A percentile compares a stretch with the other conserved stretches of the same genome.
Conservation (phyloP, 2,113 vertebrate species). For the Dicentrarchus labrax region DNA sequence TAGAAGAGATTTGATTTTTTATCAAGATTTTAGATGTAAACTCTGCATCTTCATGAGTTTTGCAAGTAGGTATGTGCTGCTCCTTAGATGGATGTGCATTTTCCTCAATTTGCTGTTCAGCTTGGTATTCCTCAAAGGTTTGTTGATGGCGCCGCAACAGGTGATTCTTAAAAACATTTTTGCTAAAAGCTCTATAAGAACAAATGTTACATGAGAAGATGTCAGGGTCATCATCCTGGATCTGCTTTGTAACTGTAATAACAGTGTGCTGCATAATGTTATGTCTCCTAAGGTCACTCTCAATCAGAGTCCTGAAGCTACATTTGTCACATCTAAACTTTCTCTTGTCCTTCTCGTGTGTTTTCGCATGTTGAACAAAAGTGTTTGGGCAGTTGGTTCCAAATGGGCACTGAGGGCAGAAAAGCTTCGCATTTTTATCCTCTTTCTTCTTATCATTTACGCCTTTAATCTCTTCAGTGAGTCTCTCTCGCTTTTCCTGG, state of each 20-base stretch:
- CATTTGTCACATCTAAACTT: constrained; percentile 94
- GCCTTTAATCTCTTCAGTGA: constrained; percentile 90
- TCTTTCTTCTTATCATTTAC: constrained; percentile 90
- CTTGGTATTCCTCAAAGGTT: constrained; percentile 69
- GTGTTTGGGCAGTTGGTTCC: constrained; percentile 94
- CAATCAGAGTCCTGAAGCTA: constrained; percentile 91
- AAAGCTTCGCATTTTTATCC: constrained; percentile 88
- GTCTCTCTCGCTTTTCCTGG: constrained; percentile 88
- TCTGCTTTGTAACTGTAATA: constrained; percentile 59
- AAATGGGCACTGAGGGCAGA: constrained; percentile 95
- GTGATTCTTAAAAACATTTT: constrained; percentile 92
- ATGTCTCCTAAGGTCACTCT: constrained; percentile 91
- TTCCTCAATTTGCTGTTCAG: constrained; percentile 45
- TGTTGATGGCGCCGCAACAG: constrained; percentile 88
- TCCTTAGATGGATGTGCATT: constrained; percentile 50
- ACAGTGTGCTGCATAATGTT: constrained; percentile 89
- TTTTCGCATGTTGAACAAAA: constrained; percentile 95
- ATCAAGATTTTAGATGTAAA: constrained; percentile 76
- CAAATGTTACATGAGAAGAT: constrained; percentile 89
- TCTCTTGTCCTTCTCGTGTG: constrained; percentile 93
- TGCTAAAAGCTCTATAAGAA: constrained; percentile 90
- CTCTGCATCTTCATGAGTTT: constrained; percentile 68
- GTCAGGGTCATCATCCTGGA: constrained; percentile 41
- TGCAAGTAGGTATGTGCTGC: constrained; percentile 36
- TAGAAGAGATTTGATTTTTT: constrained; percentile 67